Evolutionary conservation across 1,140 invertebrate genomes (phyloP).

Genomic region (Drosophila setifemur): DNA sequence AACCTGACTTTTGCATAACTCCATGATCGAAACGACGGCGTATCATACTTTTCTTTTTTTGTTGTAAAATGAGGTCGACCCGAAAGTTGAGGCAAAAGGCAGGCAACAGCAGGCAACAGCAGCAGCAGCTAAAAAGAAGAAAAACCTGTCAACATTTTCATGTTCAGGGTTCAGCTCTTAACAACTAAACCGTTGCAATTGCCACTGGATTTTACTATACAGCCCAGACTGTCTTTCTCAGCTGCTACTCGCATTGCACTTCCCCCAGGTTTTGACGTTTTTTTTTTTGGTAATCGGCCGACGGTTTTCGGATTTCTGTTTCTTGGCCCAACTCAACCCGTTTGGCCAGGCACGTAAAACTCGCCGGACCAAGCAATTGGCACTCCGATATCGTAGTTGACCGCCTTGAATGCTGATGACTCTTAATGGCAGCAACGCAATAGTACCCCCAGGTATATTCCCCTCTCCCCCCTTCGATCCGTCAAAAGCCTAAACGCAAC

Average conservation of each 20-base stretch:
- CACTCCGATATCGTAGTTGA: slow-evolving; percentile 67
- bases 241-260: neutral
- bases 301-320: neutral
- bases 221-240: neutral
- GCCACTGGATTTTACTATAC: slow-evolving; percentile 16
- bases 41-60: slow-evolving; percentile 29
- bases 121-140: slow-evolving; percentile 16
- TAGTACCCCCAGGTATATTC: slow-evolving; percentile 28
- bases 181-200: slow-evolving; percentile 32
- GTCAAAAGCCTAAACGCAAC: slow-evolving; percentile 24
- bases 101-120: neutral
- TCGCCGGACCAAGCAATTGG: slow-evolving; percentile 52
- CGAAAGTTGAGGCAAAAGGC: neutral
- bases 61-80: slow-evolving; percentile 35
- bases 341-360: slow-evolving; percentile 48
- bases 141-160: slow-evolving; percentile 69
- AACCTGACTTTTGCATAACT: slow-evolving; percentile 34
- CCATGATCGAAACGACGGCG: slow-evolving; percentile 1
- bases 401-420: slow-evolving; percentile 78
- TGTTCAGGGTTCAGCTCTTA: slow-evolving; percentile 66
- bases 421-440: slow-evolving; percentile 64
- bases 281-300: neutral
- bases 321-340: slow-evolving; percentile 34
- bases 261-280: neutral
- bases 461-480: neutral